Percentiles rank a stretch among this genome's conserved stretches.
Evolutionary conservation across 2,888 invertebrate genomes (phyloP).

Genomic region (Ichneumoninae sp.): DNA sequence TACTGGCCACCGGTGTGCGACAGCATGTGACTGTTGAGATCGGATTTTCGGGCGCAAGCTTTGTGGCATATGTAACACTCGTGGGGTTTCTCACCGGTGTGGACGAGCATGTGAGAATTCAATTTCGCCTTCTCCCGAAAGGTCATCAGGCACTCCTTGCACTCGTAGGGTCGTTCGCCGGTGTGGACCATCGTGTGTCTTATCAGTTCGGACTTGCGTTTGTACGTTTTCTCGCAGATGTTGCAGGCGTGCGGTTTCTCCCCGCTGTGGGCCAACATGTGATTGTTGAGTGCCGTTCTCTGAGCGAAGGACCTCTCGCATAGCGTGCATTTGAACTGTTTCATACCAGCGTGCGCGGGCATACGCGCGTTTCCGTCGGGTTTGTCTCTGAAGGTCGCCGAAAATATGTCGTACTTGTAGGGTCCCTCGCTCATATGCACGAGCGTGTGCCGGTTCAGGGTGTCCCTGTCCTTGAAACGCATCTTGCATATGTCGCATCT

Average conservation of each 20-base stretch:
- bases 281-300: slow-evolving; percentile 80
- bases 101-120: slow-evolving; percentile 82
- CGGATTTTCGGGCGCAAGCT: slow-evolving; percentile 81
- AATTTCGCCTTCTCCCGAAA: slow-evolving; percentile 81
- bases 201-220: slow-evolving; percentile 81
- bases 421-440: slow-evolving; percentile 72
- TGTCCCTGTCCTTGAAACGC: slow-evolving; percentile 60
- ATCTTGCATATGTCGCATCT: slow-evolving; percentile 61
- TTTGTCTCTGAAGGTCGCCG: slow-evolving; percentile 77
- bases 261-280: slow-evolving; percentile 81
- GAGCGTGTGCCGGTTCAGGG: slow-evolving; percentile 76
- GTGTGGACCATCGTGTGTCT: slow-evolving; percentile 82
- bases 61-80: slow-evolving; percentile 82
- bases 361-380: slow-evolving; percentile 75
- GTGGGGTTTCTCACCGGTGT: slow-evolving; percentile 82
- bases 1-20: slow-evolving; percentile 82
- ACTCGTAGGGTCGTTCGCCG: slow-evolving; percentile 81
- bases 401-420: slow-evolving; percentile 78
- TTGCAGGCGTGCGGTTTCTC: slow-evolving; percentile 81
- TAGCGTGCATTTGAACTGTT: slow-evolving; percentile 80
- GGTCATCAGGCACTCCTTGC: slow-evolving; percentile 82
- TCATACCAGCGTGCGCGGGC: slow-evolving; percentile 70
- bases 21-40: slow-evolving; percentile 82
- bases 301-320: slow-evolving; percentile 80
- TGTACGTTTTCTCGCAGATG: slow-evolving; percentile 81